Conservation (phyloP, 2,797 vertebrate genomes). For the Eulemur albifrons region DNA sequence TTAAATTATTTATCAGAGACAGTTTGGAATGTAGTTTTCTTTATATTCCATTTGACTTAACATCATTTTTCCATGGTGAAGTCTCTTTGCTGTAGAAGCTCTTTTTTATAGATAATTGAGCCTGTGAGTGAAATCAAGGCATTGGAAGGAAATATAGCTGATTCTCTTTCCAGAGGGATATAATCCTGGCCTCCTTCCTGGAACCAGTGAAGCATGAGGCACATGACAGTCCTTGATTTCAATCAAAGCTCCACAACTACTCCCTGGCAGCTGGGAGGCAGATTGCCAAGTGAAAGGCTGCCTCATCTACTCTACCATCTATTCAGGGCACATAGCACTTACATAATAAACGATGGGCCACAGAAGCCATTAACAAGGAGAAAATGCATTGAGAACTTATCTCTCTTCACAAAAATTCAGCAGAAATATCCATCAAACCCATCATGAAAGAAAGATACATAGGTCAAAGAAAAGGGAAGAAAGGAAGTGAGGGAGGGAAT, state of each 20-base stretch:
- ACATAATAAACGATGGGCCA: constrained; percentile 56
- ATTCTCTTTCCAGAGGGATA: constrained; percentile 61
- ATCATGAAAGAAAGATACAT: neutral
- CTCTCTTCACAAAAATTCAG: constrained; percentile 53
- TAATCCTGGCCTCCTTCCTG: constrained; percentile 58
- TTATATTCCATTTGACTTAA: constrained; percentile 67
- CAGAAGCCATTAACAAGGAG: constrained; percentile 48
- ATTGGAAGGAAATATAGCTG: constrained; percentile 65
- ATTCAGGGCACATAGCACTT: constrained; percentile 21
- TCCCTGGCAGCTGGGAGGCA: constrained; percentile 37
- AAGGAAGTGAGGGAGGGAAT: neutral
- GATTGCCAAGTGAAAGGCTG: constrained; percentile 34
- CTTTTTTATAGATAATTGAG: constrained; percentile 72
- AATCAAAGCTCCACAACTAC: constrained; percentile 52
- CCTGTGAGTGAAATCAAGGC: constrained; percentile 54
- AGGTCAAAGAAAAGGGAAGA: neutral
- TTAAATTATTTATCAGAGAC: constrained; percentile 52
- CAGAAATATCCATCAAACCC: constrained; percentile 60
- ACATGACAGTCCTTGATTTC: constrained; percentile 66
- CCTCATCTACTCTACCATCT: constrained; percentile 28
- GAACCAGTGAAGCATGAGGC: constrained; percentile 49
- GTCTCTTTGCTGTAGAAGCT: constrained; percentile 44
- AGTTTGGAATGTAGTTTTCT: constrained; percentile 56
- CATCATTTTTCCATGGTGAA: constrained; percentile 63
- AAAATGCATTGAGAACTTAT: constrained; percentile 61